These are phyloP conservation scores for Trachymyrmex cornetzi DNA, from an alignment of 1,140 invertebrate species.

Conservation along the genomic window DNA sequence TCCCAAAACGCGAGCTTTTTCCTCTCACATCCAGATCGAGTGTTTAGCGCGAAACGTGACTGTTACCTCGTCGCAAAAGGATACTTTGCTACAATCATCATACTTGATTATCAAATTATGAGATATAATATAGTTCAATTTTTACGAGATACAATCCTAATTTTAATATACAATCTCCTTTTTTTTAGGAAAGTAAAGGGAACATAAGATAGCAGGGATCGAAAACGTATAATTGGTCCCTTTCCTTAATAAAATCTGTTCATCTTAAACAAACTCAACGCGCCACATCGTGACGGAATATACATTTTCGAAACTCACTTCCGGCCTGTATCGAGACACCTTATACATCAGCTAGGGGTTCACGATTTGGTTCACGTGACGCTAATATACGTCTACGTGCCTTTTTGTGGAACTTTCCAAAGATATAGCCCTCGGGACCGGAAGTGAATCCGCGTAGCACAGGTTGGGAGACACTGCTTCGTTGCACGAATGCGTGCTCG, in stretches of 20 bases:
- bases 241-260: constrained; percentile 8
- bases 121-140: neutral
- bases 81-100: neutral
- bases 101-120: neutral
- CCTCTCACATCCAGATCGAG: constrained; percentile 22
- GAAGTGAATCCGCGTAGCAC: constrained; percentile 43
- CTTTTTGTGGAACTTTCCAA: constrained; percentile 33
- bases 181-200: neutral
- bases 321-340: neutral
- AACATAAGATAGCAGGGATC: neutral
- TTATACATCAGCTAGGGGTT: neutral
- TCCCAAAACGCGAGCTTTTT: neutral
- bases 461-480: constrained; percentile 46
- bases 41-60: neutral
- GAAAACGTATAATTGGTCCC: neutral
- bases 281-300: constrained; percentile 2
- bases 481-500: constrained; percentile 45
- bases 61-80: neutral
- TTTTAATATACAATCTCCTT: neutral
- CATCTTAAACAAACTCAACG: constrained; percentile 10
- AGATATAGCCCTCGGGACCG: constrained; percentile 43
- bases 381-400: constrained; percentile 50
- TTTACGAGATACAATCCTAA: neutral
- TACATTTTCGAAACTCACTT: constrained; percentile 37
- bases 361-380: constrained; percentile 37